These are phyloP conservation scores for Rostratula benghalensis DNA, from an alignment of 2,113 vertebrate genomes.

Conservation along the genomic window DNA sequence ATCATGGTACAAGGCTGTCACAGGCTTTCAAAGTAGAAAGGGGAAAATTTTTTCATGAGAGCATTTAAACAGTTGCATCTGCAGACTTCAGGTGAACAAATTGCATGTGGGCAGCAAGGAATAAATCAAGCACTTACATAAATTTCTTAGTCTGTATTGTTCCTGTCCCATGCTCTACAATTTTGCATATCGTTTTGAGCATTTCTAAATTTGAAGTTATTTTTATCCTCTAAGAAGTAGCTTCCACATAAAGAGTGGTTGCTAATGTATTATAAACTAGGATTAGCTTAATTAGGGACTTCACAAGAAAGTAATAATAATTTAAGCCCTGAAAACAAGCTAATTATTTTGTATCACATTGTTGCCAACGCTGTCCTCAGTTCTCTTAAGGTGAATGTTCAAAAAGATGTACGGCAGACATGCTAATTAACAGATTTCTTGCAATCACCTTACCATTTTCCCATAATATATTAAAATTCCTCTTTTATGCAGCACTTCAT, in stretches of 20 bases:
- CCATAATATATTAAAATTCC: background rate
- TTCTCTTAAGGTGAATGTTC: constrained; percentile 12
- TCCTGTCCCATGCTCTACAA: background rate
- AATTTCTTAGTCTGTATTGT: constrained; percentile 3
- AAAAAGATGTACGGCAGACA: background rate
- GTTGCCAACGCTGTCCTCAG: background rate
- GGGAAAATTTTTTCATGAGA: background rate
- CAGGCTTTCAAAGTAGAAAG: background rate
- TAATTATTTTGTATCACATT: constrained; percentile 63
- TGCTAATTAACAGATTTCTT: constrained; percentile 40
- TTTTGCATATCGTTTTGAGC: background rate
- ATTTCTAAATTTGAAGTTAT: constrained; percentile 10
- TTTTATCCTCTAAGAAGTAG: constrained; percentile 30
- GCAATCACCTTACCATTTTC: background rate
- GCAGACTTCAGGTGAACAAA: constrained; percentile 29
- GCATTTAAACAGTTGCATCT: constrained; percentile 28
- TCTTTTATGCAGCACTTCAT: constrained; percentile 9
- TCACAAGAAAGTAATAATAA: constrained; percentile 60
- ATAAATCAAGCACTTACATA: constrained; percentile 19
- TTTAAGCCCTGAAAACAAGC: constrained; percentile 71
- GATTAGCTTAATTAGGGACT: constrained; percentile 71
- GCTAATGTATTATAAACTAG: constrained; percentile 60
- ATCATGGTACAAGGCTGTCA: background rate
- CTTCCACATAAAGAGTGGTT: constrained; percentile 40
- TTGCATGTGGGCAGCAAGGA: constrained; percentile 18